A percentile compares a stretch with the other conserved stretches of the same genome.
Conservation (phyloP, 1,140 invertebrate species). For the Plutomurus gul region DNA sequence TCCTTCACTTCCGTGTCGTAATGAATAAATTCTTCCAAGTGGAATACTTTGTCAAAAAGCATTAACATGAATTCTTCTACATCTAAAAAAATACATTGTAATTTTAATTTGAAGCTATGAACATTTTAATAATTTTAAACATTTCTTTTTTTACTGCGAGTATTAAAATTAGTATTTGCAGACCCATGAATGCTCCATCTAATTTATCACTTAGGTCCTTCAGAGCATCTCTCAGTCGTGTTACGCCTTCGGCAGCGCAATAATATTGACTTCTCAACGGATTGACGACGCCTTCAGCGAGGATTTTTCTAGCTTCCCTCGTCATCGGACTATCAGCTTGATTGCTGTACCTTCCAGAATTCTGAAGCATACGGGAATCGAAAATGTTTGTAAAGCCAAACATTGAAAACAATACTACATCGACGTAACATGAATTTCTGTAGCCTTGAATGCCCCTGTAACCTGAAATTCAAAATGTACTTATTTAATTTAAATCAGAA, state of each 20-base stretch:
- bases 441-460: constrained; percentile 36
- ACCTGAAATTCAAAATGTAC: neutral
- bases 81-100: constrained; percentile 23
- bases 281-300: constrained; percentile 38
- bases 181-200: constrained; percentile 39
- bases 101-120: neutral
- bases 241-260: constrained; percentile 21
- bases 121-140: too few relatives aligned
- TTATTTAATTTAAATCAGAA: neutral
- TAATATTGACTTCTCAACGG: constrained; percentile 39
- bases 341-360: neutral
- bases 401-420: constrained; percentile 40
- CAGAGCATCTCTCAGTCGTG: constrained; percentile 28
- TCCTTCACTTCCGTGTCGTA: constrained; percentile 42
- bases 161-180: neutral
- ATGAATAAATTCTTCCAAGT: constrained; percentile 38
- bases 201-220: constrained; percentile 36
- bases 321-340: neutral
- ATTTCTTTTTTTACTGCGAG: too few relatives aligned
- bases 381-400: constrained; percentile 44
- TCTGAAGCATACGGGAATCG: constrained; percentile 2
- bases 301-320: neutral
- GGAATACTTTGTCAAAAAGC: constrained; percentile 37
- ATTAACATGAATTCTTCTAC: constrained; percentile 44
- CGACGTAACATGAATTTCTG: constrained; percentile 40